These are phyloP conservation scores for Taenioides sp. DNA, from an alignment of 2,797 vertebrate species.

Conservation along the genomic window DNA sequence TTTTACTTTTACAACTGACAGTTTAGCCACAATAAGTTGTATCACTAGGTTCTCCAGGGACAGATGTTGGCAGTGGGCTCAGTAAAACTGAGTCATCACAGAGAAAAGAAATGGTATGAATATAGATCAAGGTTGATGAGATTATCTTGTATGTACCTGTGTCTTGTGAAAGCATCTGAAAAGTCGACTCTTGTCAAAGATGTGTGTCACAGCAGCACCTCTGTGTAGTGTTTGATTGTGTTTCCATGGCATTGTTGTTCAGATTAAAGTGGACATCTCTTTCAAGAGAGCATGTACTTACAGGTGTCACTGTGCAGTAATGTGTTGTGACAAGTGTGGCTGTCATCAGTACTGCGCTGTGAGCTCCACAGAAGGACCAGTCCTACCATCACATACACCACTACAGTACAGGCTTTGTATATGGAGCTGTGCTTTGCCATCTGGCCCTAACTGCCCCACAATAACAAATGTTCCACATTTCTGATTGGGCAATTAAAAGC, in stretches of 20 bases:
- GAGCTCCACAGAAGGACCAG: neutral
- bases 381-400: constrained; percentile 24
- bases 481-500: constrained; percentile 80
- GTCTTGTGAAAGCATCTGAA: constrained; percentile 58
- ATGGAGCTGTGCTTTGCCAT: constrained; percentile 54
- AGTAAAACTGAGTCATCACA: constrained; percentile 45
- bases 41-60: constrained; percentile 44
- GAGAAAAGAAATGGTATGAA: constrained; percentile 35
- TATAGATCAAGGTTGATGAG: constrained; percentile 53
- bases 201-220: constrained; percentile 51
- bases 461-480: constrained; percentile 76
- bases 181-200: constrained; percentile 55
- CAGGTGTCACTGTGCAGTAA: constrained; percentile 64
- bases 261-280: constrained; percentile 66
- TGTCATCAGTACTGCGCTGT: constrained; percentile 37
- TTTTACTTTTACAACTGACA: constrained; percentile 63
- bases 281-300: constrained; percentile 57
- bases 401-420: constrained; percentile 49
- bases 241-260: constrained; percentile 49
- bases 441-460: constrained; percentile 71
- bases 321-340: constrained; percentile 59
- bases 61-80: constrained; percentile 55
- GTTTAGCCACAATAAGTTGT: constrained; percentile 44
- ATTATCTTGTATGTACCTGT: constrained; percentile 46
- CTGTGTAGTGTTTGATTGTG: constrained; percentile 51